phyloP scores from a whole-genome alignment of 2,888 invertebrate species.

The Petrolisthes cinctipes region DNA sequence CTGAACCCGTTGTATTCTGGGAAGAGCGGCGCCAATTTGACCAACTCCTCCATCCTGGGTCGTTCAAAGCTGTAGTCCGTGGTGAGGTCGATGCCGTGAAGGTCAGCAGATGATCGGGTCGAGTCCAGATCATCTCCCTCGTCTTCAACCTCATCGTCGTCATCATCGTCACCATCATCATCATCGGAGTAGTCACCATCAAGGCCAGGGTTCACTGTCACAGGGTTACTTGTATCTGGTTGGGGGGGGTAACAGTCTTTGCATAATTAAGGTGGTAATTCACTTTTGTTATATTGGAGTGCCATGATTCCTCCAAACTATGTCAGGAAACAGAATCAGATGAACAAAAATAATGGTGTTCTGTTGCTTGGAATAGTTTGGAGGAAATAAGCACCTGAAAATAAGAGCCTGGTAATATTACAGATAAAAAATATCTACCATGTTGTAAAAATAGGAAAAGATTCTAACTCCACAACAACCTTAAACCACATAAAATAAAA shows the following conservation, averaged over 20 bases:
- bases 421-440: too few species aligned
- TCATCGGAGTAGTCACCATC: slow-evolving; percentile 60
- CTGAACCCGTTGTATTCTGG: slow-evolving; percentile 47
- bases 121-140: slow-evolving; percentile 56
- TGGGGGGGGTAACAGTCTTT: not conserved
- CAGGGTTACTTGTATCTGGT: not conserved
- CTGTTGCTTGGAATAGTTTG: too few species aligned
- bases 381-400: too few species aligned
- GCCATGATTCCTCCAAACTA: too few species aligned
- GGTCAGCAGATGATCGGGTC: slow-evolving; percentile 26
- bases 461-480: too few species aligned
- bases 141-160: slow-evolving; percentile 55
- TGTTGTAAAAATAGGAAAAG: too few species aligned
- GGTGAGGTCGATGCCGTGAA: slow-evolving; percentile 46
- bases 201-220: slow-evolving; percentile 38
- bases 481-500: too few species aligned
- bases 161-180: slow-evolving; percentile 52
- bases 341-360: too few species aligned
- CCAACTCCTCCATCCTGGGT: slow-evolving; percentile 45
- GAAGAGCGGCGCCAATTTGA: slow-evolving; percentile 45
- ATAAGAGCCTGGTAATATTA: too few species aligned
- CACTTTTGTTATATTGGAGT: too few species aligned
- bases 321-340: too few species aligned
- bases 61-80: slow-evolving; percentile 41
- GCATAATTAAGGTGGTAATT: too few species aligned